Evolutionary conservation across 2,888 invertebrate species (phyloP).

Genomic region (Microchrysa polita): DNA sequence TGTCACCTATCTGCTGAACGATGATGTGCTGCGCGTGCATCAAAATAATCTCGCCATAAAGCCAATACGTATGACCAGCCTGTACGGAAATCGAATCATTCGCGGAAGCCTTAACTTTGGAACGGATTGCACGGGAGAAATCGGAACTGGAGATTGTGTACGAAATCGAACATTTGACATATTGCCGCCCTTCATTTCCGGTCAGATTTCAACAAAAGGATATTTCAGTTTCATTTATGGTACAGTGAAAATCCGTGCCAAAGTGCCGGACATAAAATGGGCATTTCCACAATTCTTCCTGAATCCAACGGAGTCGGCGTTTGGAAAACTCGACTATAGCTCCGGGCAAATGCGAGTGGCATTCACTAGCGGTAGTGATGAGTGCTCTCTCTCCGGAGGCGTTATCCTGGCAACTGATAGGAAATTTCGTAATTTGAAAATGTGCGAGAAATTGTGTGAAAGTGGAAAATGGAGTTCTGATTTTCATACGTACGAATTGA

Average conservation of each 20-base stretch:
- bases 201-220: constrained; percentile 70
- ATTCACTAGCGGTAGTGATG: constrained; percentile 69
- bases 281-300: constrained; percentile 76
- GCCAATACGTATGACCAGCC: constrained; percentile 50
- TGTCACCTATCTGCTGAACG: constrained; percentile 52
- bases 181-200: constrained; percentile 75
- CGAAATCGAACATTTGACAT: constrained; percentile 60
- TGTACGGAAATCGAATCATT: constrained; percentile 44
- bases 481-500: constrained; percentile 74
- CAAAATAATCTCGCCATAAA: constrained; percentile 54
- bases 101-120: constrained; percentile 54
- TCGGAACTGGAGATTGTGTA: constrained; percentile 55
- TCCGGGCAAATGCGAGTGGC: constrained; percentile 81
- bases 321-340: constrained; percentile 67
- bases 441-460: constrained; percentile 54
- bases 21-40: constrained; percentile 50
- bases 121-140: constrained; percentile 56
- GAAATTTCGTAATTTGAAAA: constrained; percentile 55
- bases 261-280: constrained; percentile 79
- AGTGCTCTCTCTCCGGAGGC: constrained; percentile 59
- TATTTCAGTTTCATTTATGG: constrained; percentile 77
- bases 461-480: constrained; percentile 63
- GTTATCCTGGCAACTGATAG: constrained; percentile 56
- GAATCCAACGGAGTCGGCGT: constrained; percentile 71
- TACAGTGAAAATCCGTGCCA: constrained; percentile 74